A percentile compares a stretch with the other conserved stretches of the same genome.
Conservation (phyloP, 2,113 vertebrate genomes). For the Corythornis cristatus region DNA sequence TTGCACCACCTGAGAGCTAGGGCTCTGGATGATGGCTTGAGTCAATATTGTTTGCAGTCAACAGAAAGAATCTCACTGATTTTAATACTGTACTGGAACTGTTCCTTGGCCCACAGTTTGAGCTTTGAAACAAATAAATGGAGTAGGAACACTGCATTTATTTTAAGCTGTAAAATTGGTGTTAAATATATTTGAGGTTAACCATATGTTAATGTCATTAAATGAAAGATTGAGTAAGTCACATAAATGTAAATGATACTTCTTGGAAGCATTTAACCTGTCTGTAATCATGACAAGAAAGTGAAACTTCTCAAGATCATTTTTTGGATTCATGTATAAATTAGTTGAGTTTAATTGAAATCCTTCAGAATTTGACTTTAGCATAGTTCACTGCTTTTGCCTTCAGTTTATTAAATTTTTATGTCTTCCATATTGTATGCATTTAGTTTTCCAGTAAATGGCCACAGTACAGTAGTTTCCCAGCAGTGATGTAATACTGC, state of each 20-base stretch:
- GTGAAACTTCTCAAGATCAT: background rate
- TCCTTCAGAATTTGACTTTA: background rate
- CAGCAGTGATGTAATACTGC: constrained; percentile 63
- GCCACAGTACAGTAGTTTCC: constrained; percentile 49
- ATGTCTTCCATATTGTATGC: constrained; percentile 54
- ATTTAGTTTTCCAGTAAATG: constrained; percentile 67
- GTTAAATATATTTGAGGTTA: constrained; percentile 45
- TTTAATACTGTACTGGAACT: background rate
- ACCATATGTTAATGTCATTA: constrained; percentile 58
- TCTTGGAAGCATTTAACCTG: constrained; percentile 39
- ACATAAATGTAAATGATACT: constrained; percentile 35
- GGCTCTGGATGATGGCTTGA: background rate
- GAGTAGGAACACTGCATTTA: background rate
- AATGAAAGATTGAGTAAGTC: constrained; percentile 9
- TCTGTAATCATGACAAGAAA: constrained; percentile 21
- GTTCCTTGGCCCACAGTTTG: background rate
- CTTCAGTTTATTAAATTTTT: constrained; percentile 59
- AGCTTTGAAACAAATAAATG: background rate
- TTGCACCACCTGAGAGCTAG: background rate
- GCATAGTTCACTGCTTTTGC: background rate
- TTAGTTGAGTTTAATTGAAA: constrained; percentile 21
- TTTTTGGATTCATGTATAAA: constrained; percentile 11
- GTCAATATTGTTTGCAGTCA: background rate
- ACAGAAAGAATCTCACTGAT: background rate
- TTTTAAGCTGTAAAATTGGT: constrained; percentile 9